Conservation (phyloP, 2,797 vertebrate species). For the Cyprinodon diabolis region DNA sequence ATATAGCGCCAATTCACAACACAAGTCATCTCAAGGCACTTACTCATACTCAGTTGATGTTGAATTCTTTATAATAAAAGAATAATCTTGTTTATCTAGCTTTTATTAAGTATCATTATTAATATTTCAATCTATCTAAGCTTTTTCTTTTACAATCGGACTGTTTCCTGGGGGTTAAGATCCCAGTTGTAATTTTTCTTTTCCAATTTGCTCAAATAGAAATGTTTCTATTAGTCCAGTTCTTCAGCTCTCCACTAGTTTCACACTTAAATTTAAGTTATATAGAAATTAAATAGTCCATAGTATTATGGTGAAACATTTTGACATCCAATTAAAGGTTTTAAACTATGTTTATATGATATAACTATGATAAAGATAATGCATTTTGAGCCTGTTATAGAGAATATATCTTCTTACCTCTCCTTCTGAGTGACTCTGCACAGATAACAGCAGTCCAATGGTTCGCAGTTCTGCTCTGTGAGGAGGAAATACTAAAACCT, state of each 20-base stretch:
- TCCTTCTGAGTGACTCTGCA: not conserved
- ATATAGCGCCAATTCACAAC: too few species aligned
- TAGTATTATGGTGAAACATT: not conserved
- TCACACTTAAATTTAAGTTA: not conserved
- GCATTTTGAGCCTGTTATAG: too few species aligned
- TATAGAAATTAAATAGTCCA: not conserved
- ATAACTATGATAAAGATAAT: not conserved
- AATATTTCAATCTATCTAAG: not conserved
- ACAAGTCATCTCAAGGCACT: too few species aligned
- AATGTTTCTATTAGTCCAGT: not conserved
- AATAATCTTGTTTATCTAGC: not conserved
- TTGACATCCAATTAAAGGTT: not conserved
- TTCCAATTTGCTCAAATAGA: not conserved
- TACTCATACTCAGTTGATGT: too few species aligned
- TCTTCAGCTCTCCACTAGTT: not conserved
- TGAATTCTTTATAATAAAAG: not conserved
- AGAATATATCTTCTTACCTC: constrained; percentile 30
- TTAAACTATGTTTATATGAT: not conserved
- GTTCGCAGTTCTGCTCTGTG: not conserved
- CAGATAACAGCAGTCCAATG: not conserved
- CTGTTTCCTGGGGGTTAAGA: not conserved
- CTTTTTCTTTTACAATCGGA: not conserved
- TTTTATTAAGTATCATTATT: too few species aligned
- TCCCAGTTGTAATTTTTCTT: not conserved
- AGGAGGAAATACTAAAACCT: not conserved